Percentiles rank a stretch among this genome's conserved stretches.
Conservation (phyloP, 2,113 vertebrate species). For the Malurus alboscapulatus region DNA sequence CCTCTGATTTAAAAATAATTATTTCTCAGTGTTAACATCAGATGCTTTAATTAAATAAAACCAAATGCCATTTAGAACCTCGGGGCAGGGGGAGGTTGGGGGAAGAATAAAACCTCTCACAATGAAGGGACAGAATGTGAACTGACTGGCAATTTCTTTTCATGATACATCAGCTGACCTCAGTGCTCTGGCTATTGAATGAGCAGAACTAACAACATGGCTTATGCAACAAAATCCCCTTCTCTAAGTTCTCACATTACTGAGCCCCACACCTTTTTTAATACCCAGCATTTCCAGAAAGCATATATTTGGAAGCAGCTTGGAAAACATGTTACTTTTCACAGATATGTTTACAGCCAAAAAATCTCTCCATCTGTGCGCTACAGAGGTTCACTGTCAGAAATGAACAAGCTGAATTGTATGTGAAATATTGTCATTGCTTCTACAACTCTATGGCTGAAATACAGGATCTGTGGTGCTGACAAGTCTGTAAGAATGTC, state of each 20-base stretch:
- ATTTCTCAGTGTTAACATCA: neutral
- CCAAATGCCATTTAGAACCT: neutral
- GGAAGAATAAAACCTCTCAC: neutral
- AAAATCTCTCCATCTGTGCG: neutral
- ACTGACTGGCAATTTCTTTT: neutral
- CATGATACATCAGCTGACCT: neutral
- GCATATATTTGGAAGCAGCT: neutral
- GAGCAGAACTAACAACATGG: neutral
- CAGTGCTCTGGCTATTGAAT: neutral
- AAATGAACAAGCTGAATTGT: neutral
- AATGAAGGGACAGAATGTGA: neutral
- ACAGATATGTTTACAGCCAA: neutral
- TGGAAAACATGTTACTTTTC: neutral
- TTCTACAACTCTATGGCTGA: neutral
- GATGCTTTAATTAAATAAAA: neutral
- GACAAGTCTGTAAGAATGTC: neutral
- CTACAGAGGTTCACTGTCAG: neutral
- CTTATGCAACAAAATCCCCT: neutral
- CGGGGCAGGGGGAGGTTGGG: too few species aligned
- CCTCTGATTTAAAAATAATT: neutral
- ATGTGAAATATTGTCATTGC: neutral
- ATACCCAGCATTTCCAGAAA: neutral
- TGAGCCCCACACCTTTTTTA: neutral
- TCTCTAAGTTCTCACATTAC: neutral
- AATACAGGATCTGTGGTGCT: rapidly evolving